These are phyloP conservation scores for Sus cebifrons DNA, from an alignment of 2,797 vertebrate species.

Conservation along the genomic window DNA sequence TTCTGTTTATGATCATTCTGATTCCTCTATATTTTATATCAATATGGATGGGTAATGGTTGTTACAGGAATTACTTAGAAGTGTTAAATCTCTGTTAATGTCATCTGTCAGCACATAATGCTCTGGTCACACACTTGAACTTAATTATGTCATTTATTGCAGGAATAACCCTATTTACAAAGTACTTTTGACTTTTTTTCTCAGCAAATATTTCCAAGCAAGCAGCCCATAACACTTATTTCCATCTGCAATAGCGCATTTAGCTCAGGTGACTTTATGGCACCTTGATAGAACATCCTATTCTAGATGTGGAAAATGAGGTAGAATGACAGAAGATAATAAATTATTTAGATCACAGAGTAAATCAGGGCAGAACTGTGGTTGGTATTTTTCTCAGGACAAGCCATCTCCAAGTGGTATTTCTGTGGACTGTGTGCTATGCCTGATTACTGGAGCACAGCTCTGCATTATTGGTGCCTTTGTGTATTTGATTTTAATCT, in stretches of 20 bases:
- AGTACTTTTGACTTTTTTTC: slow-evolving; percentile 50
- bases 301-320: background rate
- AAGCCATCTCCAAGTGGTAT: background rate
- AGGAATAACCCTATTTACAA: slow-evolving; percentile 62
- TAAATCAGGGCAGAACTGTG: slow-evolving; percentile 35
- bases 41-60: background rate
- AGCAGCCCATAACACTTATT: slow-evolving; percentile 3
- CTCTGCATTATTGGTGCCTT: accelerated
- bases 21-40: slow-evolving; percentile 62
- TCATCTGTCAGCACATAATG: slow-evolving; percentile 11
- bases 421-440: background rate
- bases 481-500: background rate
- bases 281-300: background rate
- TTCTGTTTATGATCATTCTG: slow-evolving; percentile 19
- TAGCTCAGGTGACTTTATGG: slow-evolving; percentile 12
- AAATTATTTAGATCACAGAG: slow-evolving; percentile 48
- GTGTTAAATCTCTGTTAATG: slow-evolving; percentile 59
- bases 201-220: slow-evolving; percentile 66
- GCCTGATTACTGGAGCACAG: background rate
- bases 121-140: background rate
- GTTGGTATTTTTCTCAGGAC: slow-evolving; percentile 48
- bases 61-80: slow-evolving; percentile 73
- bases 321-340: background rate
- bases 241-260: background rate
- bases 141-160: slow-evolving; percentile 70